Conservation (phyloP, 2,888 invertebrate genomes). For the Dryobotodes eremita region DNA sequence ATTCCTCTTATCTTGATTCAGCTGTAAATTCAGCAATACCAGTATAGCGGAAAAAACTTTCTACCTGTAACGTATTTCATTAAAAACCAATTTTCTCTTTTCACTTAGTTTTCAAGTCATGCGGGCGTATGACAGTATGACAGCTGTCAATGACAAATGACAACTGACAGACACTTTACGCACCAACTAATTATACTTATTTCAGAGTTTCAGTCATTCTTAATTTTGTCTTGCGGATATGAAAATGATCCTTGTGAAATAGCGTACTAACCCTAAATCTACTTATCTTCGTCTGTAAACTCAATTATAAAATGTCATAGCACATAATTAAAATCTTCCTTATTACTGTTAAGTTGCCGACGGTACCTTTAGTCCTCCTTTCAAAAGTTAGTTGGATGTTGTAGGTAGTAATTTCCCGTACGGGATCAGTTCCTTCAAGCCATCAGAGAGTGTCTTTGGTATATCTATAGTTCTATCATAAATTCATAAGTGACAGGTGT, state of each 20-base stretch:
- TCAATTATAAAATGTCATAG: no score
- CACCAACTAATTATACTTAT: not conserved
- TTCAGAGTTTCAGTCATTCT: constrained; percentile 1
- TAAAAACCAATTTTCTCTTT: constrained; percentile 52
- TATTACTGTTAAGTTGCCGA: no score
- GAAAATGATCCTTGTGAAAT: not conserved
- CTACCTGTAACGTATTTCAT: constrained; percentile 17
- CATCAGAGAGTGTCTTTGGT: not conserved
- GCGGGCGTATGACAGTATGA: constrained; percentile 38
- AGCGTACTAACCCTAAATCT: no score
- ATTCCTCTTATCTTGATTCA: not conserved
- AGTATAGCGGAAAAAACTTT: constrained; percentile 20
- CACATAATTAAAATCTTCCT: no score
- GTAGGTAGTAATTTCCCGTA: no score
- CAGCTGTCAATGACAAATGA: constrained; percentile 31
- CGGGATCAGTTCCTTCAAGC: not conserved
- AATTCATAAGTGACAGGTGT: no score
- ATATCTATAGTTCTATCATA: no score
- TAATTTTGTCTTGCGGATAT: not conserved
- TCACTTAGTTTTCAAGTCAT: constrained; percentile 22
- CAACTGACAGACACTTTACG: constrained; percentile 19
- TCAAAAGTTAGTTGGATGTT: no score
- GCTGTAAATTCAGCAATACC: not conserved
- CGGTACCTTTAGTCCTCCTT: no score
- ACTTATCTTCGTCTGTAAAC: no score